Conservation (phyloP, 1,140 invertebrate species). For the Pachyrhynchus sulphureomaculatus region DNA sequence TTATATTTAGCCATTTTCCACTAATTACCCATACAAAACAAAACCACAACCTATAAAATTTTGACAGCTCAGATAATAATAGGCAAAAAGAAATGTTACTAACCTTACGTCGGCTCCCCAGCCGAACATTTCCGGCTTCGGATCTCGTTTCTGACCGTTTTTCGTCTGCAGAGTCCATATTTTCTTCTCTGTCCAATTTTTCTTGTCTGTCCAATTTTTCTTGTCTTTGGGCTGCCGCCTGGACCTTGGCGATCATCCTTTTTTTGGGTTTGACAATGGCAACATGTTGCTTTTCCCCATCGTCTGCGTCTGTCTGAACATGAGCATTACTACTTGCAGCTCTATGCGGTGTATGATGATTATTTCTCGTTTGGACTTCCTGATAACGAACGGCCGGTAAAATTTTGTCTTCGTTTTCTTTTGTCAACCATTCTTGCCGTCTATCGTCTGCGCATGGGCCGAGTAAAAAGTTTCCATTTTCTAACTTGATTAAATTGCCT, state of each 20-base stretch:
- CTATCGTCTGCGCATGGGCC: slow-evolving; percentile 54
- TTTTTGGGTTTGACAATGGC: slow-evolving; percentile 28
- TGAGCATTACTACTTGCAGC: slow-evolving; percentile 5
- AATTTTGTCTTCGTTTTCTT: slow-evolving; percentile 13
- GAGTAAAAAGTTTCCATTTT: slow-evolving; percentile 67
- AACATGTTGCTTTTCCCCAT: background rate
- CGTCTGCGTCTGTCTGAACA: slow-evolving; percentile 21
- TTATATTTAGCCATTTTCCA: slow-evolving; percentile 19
- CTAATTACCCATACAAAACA: background rate
- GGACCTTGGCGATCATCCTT: slow-evolving; percentile 31
- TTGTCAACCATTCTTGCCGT: slow-evolving; percentile 2
- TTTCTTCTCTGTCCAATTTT: slow-evolving; percentile 20
- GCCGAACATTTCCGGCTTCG: slow-evolving; percentile 37
- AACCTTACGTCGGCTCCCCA: slow-evolving; percentile 48
- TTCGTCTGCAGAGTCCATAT: slow-evolving; percentile 32
- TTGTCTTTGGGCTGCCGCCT: slow-evolving; percentile 18
- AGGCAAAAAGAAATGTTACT: slow-evolving; percentile 27
- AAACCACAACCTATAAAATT: background rate
- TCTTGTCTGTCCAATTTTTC: slow-evolving; percentile 13
- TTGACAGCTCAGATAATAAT: background rate
- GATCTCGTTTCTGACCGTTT: slow-evolving; percentile 15
- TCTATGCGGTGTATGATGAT: background rate
- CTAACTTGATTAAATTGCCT: slow-evolving; percentile 65
- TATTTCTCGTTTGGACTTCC: slow-evolving; percentile 1
- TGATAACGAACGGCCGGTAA: background rate